phyloP scores from a whole-genome alignment of 1,140 invertebrate species.

The Holcopasites calliopsidis region DNA sequence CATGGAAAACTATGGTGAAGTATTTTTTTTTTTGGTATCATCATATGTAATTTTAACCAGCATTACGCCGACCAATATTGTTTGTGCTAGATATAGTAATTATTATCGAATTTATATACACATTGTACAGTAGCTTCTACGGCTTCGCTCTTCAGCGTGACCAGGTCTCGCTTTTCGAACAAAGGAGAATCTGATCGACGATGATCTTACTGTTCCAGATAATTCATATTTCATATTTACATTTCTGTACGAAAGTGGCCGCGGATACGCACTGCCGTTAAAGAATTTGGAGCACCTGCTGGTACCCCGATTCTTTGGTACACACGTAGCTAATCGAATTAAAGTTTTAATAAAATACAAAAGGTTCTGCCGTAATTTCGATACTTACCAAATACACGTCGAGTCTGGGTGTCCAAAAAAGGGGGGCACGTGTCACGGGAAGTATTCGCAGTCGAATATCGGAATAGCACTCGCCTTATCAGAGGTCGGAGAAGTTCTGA shows the following conservation, averaged over 20 bases:
- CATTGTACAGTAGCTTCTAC: neutral
- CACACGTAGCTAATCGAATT: too few species aligned
- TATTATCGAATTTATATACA: neutral
- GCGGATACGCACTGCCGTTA: too few species aligned
- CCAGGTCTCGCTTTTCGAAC: neutral
- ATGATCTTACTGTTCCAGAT: neutral
- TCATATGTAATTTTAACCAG: too few species aligned
- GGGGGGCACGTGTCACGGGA: constrained; percentile 20
- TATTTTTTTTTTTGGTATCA: too few species aligned
- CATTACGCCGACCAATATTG: neutral
- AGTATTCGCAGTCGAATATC: constrained; percentile 4
- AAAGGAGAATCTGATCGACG: neutral
- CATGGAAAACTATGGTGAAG: too few species aligned
- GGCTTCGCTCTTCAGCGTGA: constrained; percentile 7
- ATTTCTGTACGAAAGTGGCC: too few species aligned
- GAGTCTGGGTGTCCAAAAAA: neutral
- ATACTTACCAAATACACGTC: constrained; percentile 7
- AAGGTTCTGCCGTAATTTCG: too few species aligned
- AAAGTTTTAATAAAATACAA: too few species aligned
- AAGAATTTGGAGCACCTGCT: too few species aligned
- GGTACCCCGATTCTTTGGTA: too few species aligned
- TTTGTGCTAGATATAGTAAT: neutral
- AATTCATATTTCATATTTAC: too few species aligned
- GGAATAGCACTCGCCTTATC: constrained; percentile 58
- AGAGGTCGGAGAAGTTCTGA: constrained; percentile 66